Percentiles rank a stretch among this genome's conserved stretches.
These are phyloP conservation scores for Ernsta delagoae DNA, from an alignment of 2,888 invertebrate species.

Conservation along the genomic window DNA sequence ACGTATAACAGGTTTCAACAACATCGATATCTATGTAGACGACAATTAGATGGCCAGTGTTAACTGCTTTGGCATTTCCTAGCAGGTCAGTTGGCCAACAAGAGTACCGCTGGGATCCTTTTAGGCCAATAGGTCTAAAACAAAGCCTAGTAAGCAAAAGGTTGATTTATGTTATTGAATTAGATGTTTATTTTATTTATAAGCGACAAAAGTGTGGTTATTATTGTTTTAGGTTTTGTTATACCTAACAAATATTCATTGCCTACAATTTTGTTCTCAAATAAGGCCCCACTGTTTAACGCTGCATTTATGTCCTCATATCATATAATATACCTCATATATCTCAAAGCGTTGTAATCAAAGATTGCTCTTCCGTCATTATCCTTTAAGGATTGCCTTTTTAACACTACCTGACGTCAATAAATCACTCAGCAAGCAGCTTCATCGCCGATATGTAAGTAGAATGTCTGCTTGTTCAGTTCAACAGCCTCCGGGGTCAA, in stretches of 20 bases:
- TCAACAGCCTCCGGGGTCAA: conserved; percentile 53
- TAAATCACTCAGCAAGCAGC: conserved; percentile 4
- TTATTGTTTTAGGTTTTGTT: too few relatives aligned
- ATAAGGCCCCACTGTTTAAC: too few relatives aligned
- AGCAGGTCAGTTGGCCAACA: conserved; percentile 2
- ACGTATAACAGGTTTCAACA: not conserved
- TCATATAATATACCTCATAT: too few relatives aligned
- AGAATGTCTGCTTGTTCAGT: conserved; percentile 38
- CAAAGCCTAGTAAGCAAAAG: too few relatives aligned
- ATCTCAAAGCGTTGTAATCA: too few relatives aligned
- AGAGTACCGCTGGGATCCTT: not conserved
- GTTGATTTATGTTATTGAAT: too few relatives aligned
- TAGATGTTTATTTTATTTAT: too few relatives aligned
- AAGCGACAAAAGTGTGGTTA: too few relatives aligned
- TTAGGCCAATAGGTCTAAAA: too few relatives aligned
- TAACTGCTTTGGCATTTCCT: not conserved
- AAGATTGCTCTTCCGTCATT: not conserved
- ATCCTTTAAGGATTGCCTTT: conserved; percentile 3
- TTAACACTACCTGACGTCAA: conserved; percentile 6
- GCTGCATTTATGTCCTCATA: too few relatives aligned
- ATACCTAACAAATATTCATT: too few relatives aligned
- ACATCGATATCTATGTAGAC: not conserved
- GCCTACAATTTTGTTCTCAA: too few relatives aligned
- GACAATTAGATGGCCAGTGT: not conserved
- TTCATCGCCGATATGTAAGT: not conserved